Evolutionary conservation across 2,797 vertebrate species (phyloP).

Genomic region (Uromys caudimaculatus): DNA sequence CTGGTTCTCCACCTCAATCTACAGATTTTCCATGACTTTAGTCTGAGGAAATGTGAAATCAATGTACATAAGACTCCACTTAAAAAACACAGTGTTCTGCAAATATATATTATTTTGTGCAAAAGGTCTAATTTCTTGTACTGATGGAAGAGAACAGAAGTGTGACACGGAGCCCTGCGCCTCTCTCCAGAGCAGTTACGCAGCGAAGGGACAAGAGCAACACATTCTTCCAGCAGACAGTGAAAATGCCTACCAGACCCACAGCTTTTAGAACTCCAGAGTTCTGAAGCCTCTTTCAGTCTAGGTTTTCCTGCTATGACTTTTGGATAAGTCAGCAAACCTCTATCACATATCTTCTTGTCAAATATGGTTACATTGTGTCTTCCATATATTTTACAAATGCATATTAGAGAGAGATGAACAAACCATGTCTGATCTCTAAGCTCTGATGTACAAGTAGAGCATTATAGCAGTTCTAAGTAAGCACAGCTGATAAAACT

Average conservation of each 20-base stretch:
- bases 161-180: not conserved
- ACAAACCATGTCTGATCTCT: constrained; percentile 1
- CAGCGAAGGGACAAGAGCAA: not conserved
- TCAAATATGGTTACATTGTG: not conserved
- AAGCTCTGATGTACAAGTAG: not conserved
- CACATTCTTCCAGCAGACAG: not conserved
- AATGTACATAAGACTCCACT: not conserved
- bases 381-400: constrained; percentile 28
- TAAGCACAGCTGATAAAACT: not conserved
- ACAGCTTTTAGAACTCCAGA: not conserved
- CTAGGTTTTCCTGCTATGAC: not conserved
- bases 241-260: not conserved
- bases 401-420: constrained; percentile 1
- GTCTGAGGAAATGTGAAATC: constrained; percentile 55
- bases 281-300: not conserved
- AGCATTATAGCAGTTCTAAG: not conserved
- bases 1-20: not conserved
- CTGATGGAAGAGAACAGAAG: not conserved
- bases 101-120: constrained; percentile 18
- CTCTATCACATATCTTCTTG: constrained; percentile 10
- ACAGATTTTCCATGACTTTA: constrained; percentile 41
- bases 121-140: constrained; percentile 20
- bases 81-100: not conserved
- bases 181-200: not conserved
- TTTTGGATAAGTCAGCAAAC: constrained; percentile 50